These are phyloP conservation scores for Acromyrmex charruanus DNA, from an alignment of 1,140 invertebrate genomes.

Conservation along the genomic window DNA sequence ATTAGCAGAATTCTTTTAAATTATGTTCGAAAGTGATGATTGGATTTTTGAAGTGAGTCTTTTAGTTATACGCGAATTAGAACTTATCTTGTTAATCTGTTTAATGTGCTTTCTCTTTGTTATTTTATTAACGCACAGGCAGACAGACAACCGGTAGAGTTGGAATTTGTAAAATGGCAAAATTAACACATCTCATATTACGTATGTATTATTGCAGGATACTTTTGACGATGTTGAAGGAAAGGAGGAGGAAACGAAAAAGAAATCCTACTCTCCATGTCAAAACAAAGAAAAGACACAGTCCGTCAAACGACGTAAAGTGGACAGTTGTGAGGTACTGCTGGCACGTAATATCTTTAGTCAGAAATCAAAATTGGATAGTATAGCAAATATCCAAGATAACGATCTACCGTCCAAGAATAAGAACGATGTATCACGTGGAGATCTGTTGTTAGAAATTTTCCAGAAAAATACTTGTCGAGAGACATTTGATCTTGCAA, in stretches of 20 bases:
- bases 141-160: neutral
- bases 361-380: neutral
- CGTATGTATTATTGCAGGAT: conserved; percentile 68
- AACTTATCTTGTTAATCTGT: neutral
- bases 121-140: neutral
- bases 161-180: neutral
- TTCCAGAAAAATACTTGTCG: conserved; percentile 37
- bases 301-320: conserved; percentile 63
- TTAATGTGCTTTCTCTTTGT: conserved; percentile 4
- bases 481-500: neutral
- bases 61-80: neutral
- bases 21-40: conserved; percentile 64
- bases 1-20: conserved; percentile 23
- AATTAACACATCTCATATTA: neutral
- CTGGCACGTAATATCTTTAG: neutral
- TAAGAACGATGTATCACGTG: conserved; percentile 10
- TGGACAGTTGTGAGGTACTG: conserved; percentile 20
- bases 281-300: conserved; percentile 37
- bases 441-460: conserved; percentile 54
- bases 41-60: conserved; percentile 53
- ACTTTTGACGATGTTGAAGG: conserved; percentile 62
- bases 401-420: neutral
- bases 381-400: neutral
- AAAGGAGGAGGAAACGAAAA: conserved; percentile 40
- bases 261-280: conserved; percentile 24